phyloP scores from a whole-genome alignment of 2,888 invertebrate genomes.

The Pseudococcus longispinus region DNA sequence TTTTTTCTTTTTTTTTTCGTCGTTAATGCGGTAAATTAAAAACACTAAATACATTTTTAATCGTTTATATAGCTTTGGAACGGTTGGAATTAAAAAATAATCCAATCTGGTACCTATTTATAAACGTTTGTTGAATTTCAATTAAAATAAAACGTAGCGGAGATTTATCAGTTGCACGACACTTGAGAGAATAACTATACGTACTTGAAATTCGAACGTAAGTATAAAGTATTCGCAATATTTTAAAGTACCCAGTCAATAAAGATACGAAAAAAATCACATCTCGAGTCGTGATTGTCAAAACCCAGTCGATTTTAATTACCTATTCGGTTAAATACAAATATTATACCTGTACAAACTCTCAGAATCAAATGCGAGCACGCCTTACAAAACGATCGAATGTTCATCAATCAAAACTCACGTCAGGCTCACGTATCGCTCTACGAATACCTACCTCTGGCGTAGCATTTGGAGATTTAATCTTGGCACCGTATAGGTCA shows the following conservation, averaged over 20 bases:
- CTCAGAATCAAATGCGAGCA: background rate
- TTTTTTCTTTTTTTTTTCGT: background rate
- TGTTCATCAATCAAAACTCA: background rate
- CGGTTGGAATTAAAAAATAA: background rate
- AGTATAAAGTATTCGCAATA: background rate
- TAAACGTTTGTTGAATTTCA: background rate
- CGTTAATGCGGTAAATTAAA: background rate
- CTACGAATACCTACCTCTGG: background rate
- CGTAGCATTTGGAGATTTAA: conserved; percentile 13
- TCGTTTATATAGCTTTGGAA: background rate
- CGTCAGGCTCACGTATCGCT: background rate
- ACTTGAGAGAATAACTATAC: background rate
- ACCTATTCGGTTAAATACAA: background rate
- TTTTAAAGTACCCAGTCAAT: background rate
- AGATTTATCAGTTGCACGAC: background rate
- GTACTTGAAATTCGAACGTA: background rate
- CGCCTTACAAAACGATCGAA: background rate
- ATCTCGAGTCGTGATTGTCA: background rate
- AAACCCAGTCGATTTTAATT: background rate
- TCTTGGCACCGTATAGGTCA: conserved; percentile 44
- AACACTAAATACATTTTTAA: background rate
- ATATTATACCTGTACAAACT: too few species aligned
- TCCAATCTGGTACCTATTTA: background rate
- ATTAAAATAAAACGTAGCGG: background rate
- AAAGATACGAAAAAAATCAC: background rate